Base-by-base conservation (phyloP, 2,888 invertebrate species). In the Anoncus sp. region DNA sequence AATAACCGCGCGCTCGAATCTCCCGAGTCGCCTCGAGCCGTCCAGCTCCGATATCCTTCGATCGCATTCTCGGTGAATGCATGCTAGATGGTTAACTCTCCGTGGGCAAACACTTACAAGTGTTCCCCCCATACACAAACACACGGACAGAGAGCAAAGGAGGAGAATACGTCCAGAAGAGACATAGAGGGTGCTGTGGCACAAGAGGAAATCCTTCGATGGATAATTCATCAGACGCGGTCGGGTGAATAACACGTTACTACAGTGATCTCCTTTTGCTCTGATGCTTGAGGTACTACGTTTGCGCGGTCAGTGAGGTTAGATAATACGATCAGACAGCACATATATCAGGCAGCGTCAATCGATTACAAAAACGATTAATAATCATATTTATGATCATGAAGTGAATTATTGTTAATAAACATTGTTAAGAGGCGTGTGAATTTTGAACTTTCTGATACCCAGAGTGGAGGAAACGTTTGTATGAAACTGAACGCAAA, bases 1-100 rank as follows among this genome's bases (percentile, higher is more conserved):
- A 83, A 84, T 83, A 82, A 81, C 79, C 73, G 75, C 73, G 75
- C 53, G 59, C 38, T 47, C 24, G 43, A 20, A 43, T 49, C n/a
- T n/a, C 49, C 35, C 66, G 63, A 72, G 69, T 67, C 59, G 65
- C 67, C 59, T 43, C 20, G n/a, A 55, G 62, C 38, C 12, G 9
- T 2, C 27, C 66, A 40, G 45, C 59, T 49, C 24, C 66, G 31
- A 74, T 74, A 53, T 60, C 53, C 60, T 70, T 60, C 51, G 51
- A 70, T 70, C 59, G 55, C 38, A n/a, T n/a, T 66, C 73, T 40
- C 40, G 65, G 43, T n/a, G n/a, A 31, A 59, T 59, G 57, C 24
- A 73, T 35, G 57, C 57, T 45, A 35, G 55, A 62, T 67, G 55
- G 59, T 16, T 12, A n/a, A 40, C 40, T 18, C 31, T 67, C 43